A percentile compares a stretch with the other conserved stretches of the same genome.
Evolutionary conservation across 2,797 vertebrate genomes (phyloP).

Genomic region (Orientallactaga sibirica): DNA sequence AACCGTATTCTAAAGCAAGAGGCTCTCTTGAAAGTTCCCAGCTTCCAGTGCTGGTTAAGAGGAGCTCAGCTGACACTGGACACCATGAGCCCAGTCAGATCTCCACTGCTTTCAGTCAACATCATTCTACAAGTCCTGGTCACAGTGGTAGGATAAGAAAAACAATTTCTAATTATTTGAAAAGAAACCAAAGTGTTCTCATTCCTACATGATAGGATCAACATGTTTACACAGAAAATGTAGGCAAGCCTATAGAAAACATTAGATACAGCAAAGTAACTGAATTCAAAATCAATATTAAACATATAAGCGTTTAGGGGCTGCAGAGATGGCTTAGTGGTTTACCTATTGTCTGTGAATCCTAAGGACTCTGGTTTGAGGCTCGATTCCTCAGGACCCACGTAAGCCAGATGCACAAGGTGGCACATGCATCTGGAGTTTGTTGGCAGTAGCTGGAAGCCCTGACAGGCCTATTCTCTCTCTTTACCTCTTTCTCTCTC

Average conservation of each 20-base stretch:
- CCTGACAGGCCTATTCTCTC: too few relatives aligned
- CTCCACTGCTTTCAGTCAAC: slow-evolving; percentile 7
- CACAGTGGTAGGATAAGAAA: not conserved
- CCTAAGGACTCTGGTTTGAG: too few relatives aligned
- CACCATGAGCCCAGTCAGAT: not conserved
- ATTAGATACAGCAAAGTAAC: not conserved
- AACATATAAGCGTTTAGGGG: not conserved
- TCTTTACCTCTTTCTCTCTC: too few relatives aligned
- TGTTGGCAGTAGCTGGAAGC: too few relatives aligned
- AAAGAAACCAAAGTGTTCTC: slow-evolving; percentile 22
- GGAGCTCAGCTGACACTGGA: not conserved
- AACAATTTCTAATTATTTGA: not conserved
- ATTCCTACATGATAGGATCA: not conserved
- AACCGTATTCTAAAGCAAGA: not conserved
- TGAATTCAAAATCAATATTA: slow-evolving; percentile 13
- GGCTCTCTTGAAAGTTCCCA: not conserved
- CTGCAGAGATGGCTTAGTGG: too few relatives aligned
- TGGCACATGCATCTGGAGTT: too few relatives aligned
- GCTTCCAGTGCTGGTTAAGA: not conserved
- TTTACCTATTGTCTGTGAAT: too few relatives aligned
- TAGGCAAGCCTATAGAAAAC: not conserved
- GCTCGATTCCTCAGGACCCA: too few relatives aligned
- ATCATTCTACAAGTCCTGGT: not conserved
- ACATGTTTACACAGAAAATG: slow-evolving; percentile 11
- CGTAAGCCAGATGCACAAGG: too few relatives aligned